Conservation (phyloP, 2,888 invertebrate genomes). For the Anoncus sp. region DNA sequence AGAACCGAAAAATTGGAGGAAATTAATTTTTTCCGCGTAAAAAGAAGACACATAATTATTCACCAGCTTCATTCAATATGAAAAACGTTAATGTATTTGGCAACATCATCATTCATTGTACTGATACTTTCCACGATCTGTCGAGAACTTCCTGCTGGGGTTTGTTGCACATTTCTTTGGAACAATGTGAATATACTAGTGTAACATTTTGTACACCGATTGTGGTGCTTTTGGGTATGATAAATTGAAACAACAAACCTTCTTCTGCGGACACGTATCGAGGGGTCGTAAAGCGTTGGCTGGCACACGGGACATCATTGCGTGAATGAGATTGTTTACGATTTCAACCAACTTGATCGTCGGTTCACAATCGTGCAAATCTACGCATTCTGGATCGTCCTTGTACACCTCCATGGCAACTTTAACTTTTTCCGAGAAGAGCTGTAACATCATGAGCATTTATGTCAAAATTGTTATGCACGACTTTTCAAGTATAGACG, state of each 20-base stretch:
- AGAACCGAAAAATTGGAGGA: no score
- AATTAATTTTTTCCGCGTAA: no score
- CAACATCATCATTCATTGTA: constrained; percentile 7
- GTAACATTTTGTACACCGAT: no score
- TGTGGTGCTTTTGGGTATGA: constrained; percentile 4
- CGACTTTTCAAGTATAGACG: background rate
- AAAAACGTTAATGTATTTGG: constrained; percentile 9
- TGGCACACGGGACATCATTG: no score
- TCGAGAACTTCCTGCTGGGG: constrained; percentile 12
- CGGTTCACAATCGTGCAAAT: constrained; percentile 53
- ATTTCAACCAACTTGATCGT: constrained; percentile 48
- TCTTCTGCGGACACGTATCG: no score
- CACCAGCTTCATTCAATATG: constrained; percentile 3
- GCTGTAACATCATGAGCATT: constrained; percentile 33
- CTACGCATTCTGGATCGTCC: constrained; percentile 22
- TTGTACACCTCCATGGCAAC: constrained; percentile 60
- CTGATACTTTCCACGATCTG: constrained; percentile 13
- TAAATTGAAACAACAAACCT: no score
- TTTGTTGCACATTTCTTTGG: constrained; percentile 11
- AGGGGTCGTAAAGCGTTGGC: no score
- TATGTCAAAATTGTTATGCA: constrained; percentile 2
- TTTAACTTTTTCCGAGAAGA: constrained; percentile 57
- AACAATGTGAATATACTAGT: constrained; percentile 14
- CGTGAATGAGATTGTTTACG: no score
- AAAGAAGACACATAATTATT: constrained; percentile 7